Evolutionary conservation across 2,113 vertebrate genomes (phyloP).

Genomic region (Ctenomys sociabilis): DNA sequence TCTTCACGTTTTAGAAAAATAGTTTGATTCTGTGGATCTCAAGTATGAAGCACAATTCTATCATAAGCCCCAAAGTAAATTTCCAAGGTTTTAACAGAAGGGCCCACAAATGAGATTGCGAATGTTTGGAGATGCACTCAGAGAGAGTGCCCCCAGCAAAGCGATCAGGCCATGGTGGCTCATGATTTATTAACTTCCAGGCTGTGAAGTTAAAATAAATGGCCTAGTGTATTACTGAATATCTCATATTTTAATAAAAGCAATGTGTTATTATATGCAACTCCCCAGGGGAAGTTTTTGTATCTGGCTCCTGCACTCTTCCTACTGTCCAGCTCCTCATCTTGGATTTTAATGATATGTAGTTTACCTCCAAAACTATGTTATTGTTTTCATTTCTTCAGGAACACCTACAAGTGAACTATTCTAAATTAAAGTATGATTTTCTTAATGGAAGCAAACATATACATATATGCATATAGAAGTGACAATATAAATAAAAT

Average conservation of each 20-base stretch:
- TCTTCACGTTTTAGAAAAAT: not conserved
- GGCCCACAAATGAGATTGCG: not conserved
- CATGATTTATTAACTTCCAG: slow-evolving; percentile 69
- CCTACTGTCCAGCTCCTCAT: not conserved
- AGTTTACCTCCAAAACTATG: not conserved
- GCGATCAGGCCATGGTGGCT: not conserved
- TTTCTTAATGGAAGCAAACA: not conserved
- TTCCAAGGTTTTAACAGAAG: slow-evolving; percentile 19
- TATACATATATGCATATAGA: not conserved
- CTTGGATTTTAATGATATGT: slow-evolving; percentile 9
- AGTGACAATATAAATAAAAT: not conserved
- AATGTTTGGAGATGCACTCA: slow-evolving; percentile 42
- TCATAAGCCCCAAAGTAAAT: not conserved
- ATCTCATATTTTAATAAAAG: slow-evolving; percentile 50
- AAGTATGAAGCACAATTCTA: not conserved
- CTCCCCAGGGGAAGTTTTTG: slow-evolving; percentile 21
- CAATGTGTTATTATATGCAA: slow-evolving; percentile 30
- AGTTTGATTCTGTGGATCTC: not conserved
- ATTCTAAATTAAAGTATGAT: not conserved
- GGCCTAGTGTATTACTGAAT: slow-evolving; percentile 55
- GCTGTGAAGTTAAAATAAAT: slow-evolving; percentile 50
- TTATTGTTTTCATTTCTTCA: not conserved
- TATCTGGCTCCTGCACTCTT: not conserved
- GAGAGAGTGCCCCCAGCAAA: slow-evolving; percentile 31
- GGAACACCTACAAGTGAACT: not conserved